Evolutionary conservation across 2,113 vertebrate species (phyloP).

Genomic region (Peromyscus californicus): DNA sequence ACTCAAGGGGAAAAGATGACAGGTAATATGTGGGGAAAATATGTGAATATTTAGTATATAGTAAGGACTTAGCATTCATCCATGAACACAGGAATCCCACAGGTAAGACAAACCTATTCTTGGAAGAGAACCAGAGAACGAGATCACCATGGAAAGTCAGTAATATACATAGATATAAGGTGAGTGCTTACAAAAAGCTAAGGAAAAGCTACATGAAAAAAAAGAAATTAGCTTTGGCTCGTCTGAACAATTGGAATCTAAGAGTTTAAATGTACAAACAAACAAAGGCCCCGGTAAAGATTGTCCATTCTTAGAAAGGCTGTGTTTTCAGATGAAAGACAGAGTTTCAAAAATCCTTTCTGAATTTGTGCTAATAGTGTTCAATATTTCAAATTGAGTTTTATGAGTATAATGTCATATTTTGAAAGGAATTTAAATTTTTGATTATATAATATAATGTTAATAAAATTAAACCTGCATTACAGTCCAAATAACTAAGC

Average conservation of each 20-base stretch:
- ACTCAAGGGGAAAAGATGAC: not conserved
- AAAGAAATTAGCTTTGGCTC: not conserved
- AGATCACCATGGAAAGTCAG: not conserved
- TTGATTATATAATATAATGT: not conserved
- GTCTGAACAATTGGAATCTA: not conserved
- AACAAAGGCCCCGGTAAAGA: not conserved
- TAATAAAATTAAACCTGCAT: not conserved
- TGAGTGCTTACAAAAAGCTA: not conserved
- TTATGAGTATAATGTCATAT: not conserved
- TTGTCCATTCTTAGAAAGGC: not conserved
- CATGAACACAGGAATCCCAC: not conserved
- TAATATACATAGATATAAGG: not conserved
- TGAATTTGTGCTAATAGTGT: not conserved
- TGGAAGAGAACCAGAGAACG: not conserved
- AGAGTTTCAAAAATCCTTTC: not conserved
- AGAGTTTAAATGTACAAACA: not conserved
- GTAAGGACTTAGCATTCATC: not conserved
- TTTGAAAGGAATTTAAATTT: not conserved
- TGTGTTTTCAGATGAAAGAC: slow-evolving; percentile 7
- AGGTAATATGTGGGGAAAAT: not conserved
- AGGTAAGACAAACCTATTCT: not conserved
- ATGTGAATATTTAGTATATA: not conserved
- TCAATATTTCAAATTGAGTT: not conserved
- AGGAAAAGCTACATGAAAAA: not conserved
- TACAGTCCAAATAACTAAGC: not conserved